phyloP scores from a whole-genome alignment of 2,888 invertebrate species.

The Gymnocheta viridis region DNA sequence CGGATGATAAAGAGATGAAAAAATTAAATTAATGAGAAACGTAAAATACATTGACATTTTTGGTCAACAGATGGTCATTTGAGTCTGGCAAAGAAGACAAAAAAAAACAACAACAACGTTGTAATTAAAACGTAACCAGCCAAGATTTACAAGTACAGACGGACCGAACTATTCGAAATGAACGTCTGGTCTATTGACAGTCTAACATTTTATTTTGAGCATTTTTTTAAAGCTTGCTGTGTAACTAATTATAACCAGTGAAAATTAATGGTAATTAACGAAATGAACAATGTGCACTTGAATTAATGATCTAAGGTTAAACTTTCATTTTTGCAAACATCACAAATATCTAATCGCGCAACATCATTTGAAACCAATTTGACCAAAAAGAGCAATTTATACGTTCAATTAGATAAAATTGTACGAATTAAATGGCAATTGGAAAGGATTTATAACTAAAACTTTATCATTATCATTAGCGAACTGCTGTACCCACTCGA shows the following conservation, averaged over 20 bases:
- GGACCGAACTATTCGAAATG: not conserved
- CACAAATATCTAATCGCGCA: conserved; percentile 38
- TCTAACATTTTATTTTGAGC: conserved; percentile 32
- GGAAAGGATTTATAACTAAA: conserved; percentile 48
- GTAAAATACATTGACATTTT: conserved; percentile 52
- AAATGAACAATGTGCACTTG: conserved; percentile 17
- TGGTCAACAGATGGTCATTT: conserved; percentile 60
- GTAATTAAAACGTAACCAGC: conserved; percentile 45
- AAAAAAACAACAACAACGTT: conserved; percentile 5
- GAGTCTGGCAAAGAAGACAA: conserved; percentile 3
- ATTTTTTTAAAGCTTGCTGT: not conserved
- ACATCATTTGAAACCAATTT: conserved; percentile 26
- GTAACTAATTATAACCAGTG: conserved; percentile 61
- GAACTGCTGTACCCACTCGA: conserved; percentile 38
- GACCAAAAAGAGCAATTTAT: conserved; percentile 45
- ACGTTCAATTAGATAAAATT: conserved; percentile 27
- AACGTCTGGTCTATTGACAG: conserved; percentile 22
- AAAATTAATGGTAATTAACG: conserved; percentile 55
- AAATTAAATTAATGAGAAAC: conserved; percentile 42
- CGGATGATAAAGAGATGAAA: conserved; percentile 12
- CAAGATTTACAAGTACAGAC: conserved; percentile 21
- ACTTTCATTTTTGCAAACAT: conserved; percentile 60
- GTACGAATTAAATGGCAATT: conserved; percentile 26
- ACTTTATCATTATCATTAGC: conserved; percentile 37
- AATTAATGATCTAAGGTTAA: conserved; percentile 35